These are phyloP conservation scores for Heloderma charlesbogerti DNA, from an alignment of 2,113 vertebrate genomes.

Conservation along the genomic window DNA sequence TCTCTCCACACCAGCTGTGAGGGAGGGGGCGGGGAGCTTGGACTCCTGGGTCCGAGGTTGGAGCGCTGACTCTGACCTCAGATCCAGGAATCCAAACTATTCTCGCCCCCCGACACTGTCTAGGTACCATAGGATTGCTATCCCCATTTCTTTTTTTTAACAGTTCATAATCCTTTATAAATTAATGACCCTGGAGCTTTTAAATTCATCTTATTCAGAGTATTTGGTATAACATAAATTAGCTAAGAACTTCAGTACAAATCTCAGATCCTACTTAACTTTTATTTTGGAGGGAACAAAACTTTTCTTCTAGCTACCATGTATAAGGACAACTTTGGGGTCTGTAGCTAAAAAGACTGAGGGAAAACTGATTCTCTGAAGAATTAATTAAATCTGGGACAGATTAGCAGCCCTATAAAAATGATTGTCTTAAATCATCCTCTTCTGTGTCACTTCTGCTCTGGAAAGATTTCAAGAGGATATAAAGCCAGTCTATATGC, in stretches of 20 bases:
- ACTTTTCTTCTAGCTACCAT: not conserved
- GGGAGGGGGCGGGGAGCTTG: too few relatives aligned
- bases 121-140: too few relatives aligned
- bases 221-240: not conserved
- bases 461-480: not conserved
- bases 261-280: not conserved
- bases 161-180: not conserved
- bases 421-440: not conserved
- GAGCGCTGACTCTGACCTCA: too few relatives aligned
- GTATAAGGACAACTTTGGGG: not conserved
- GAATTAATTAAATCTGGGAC: not conserved
- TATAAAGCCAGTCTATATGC: not conserved
- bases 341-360: not conserved
- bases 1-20: too few relatives aligned
- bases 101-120: too few relatives aligned
- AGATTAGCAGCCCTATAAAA: slow-evolving; percentile 3
- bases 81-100: too few relatives aligned
- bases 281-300: not conserved
- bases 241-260: not conserved
- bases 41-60: too few relatives aligned
- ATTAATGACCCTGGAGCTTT: not conserved
- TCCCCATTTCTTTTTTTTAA: not conserved
- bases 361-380: not conserved
- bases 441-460: not conserved
- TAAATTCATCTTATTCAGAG: not conserved